Evolutionary conservation across 2,113 vertebrate genomes (phyloP).

Genomic region (Calidris pugnax): DNA sequence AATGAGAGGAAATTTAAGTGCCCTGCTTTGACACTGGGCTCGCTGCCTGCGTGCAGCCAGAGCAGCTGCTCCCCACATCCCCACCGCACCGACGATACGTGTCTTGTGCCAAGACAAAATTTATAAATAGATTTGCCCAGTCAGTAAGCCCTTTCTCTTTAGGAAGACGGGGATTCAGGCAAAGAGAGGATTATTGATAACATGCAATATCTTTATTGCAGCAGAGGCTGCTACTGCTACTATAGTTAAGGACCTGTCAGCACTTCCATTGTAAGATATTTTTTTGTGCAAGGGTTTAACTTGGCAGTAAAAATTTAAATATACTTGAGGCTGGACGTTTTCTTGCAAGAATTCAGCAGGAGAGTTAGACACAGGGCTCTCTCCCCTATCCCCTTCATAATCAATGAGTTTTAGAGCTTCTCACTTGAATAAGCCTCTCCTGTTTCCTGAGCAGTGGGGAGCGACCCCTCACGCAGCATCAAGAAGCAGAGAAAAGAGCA

Average conservation of each 20-base stretch:
- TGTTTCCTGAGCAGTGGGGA: background rate
- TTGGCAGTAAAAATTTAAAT: constrained; percentile 56
- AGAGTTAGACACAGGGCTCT: background rate
- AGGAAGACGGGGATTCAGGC: constrained; percentile 66
- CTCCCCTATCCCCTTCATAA: background rate
- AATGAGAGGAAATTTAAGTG: constrained; percentile 56
- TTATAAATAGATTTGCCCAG: constrained; percentile 74
- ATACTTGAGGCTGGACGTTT: background rate
- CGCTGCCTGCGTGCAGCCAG: constrained; percentile 25
- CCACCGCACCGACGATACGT: background rate
- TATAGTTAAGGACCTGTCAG: constrained; percentile 60
- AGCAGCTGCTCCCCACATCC: constrained; percentile 42
- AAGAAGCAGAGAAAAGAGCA: background rate
- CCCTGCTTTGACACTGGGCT: constrained; percentile 40
- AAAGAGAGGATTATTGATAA: constrained; percentile 70
- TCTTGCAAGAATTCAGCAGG: constrained; percentile 31
- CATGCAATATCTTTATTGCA: constrained; percentile 62
- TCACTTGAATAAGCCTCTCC: background rate
- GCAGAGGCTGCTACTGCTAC: constrained; percentile 24
- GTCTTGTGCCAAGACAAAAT: constrained; percentile 62
- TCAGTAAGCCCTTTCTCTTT: constrained; percentile 68
- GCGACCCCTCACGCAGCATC: background rate
- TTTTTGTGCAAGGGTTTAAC: constrained; percentile 34
- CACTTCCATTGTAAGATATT: constrained; percentile 57
- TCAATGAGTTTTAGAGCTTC: background rate